These are phyloP conservation scores for Papilio demoleus DNA, from an alignment of 2,888 invertebrate genomes.

Conservation along the genomic window DNA sequence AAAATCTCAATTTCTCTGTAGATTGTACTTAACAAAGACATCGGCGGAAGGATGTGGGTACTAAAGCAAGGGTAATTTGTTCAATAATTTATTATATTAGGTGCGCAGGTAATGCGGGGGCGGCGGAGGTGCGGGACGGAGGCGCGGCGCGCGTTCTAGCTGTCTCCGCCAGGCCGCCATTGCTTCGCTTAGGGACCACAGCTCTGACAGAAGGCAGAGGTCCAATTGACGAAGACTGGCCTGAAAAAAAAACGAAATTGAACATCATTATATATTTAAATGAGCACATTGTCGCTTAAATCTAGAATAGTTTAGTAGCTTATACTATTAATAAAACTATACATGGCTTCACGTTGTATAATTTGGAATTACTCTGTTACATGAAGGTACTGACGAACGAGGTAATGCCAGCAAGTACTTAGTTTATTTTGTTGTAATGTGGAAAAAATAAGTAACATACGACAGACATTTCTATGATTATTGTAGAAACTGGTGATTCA, in stretches of 20 bases:
- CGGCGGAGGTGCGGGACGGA: constrained; percentile 79
- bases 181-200: constrained; percentile 96
- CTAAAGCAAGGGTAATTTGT: constrained; percentile 26
- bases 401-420: background rate
- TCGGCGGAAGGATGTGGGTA: constrained; percentile 32
- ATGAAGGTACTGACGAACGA: background rate
- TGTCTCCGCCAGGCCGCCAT: constrained; percentile 91
- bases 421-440: background rate
- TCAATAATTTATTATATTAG: constrained; percentile 47
- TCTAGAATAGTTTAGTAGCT: too few species aligned
- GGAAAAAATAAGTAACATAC: background rate
- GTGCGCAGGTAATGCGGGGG: constrained; percentile 78
- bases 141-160: constrained; percentile 78
- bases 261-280: too few species aligned
- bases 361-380: constrained; percentile 13
- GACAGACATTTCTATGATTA: background rate
- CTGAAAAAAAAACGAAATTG: constrained; percentile 80
- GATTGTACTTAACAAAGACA: constrained; percentile 29
- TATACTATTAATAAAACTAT: background rate
- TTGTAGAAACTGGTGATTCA: background rate
- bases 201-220: constrained; percentile 93
- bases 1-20: background rate
- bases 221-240: constrained; percentile 94
- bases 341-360: constrained; percentile 18
- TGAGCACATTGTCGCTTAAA: too few species aligned